These are phyloP conservation scores for Phaenicophaeus curvirostris DNA, from an alignment of 2,797 vertebrate species.

Conservation along the genomic window DNA sequence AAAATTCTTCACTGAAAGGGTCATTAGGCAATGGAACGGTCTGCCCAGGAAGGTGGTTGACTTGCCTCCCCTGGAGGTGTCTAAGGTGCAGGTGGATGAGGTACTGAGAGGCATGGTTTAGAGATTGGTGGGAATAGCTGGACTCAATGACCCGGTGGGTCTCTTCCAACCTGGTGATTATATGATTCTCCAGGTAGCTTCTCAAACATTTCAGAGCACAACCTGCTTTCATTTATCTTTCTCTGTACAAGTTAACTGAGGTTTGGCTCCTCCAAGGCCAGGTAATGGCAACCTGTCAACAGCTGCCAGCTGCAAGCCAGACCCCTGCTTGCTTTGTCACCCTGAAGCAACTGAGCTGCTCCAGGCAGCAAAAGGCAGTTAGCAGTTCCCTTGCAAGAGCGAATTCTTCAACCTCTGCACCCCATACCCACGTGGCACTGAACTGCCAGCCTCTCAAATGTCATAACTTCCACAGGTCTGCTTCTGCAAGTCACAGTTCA, in stretches of 20 bases:
- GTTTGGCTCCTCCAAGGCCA: accelerated
- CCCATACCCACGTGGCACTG: accelerated
- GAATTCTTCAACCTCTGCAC: background rate
- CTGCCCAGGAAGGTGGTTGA: no score
- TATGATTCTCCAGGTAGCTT: background rate
- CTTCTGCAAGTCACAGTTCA: background rate
- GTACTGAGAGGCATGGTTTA: no score
- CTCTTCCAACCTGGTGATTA: no score
- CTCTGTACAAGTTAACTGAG: background rate
- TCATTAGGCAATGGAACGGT: no score
- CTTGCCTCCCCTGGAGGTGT: no score
- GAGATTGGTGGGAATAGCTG: no score
- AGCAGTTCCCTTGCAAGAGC: background rate
- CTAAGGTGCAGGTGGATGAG: no score
- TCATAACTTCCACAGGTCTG: accelerated
- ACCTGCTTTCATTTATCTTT: background rate
- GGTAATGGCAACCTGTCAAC: background rate
- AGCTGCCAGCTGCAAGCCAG: background rate
- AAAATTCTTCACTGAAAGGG: no score
- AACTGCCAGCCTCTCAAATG: background rate
- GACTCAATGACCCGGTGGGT: no score
- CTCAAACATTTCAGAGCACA: background rate
- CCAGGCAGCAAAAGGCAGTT: background rate
- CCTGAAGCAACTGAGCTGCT: background rate
- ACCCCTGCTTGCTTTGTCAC: background rate